Evolutionary conservation across 2,113 vertebrate species (phyloP).

Genomic region (Chascanopsetta lugubris): DNA sequence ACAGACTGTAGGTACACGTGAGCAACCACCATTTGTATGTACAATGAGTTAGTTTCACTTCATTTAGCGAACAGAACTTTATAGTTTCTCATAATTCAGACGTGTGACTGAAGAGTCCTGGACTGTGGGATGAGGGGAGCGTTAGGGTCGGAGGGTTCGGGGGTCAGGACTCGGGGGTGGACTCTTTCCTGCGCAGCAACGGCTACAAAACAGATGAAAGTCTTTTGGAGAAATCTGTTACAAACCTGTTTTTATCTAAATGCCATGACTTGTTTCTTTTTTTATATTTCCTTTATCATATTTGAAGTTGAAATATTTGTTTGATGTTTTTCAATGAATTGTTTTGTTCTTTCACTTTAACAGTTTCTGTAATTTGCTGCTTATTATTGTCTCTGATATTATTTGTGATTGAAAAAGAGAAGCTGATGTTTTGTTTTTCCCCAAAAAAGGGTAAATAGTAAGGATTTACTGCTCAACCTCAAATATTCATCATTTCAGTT

Average conservation of each 20-base stretch:
- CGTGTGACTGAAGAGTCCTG: too few species aligned
- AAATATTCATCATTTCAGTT: too few species aligned
- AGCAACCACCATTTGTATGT: too few species aligned
- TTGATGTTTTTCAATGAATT: not conserved
- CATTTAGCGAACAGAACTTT: too few species aligned
- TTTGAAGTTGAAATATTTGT: not conserved
- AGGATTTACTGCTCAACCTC: not conserved
- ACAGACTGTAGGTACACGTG: too few species aligned
- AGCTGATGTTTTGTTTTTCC: too few species aligned
- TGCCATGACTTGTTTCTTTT: not conserved
- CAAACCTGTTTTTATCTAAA: not conserved
- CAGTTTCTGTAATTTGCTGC: not conserved
- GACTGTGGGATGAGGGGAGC: too few species aligned
- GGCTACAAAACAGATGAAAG: not conserved
- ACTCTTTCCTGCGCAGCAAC: too few species aligned
- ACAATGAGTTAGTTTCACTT: too few species aligned
- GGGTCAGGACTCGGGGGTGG: too few species aligned
- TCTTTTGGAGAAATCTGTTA: slow-evolving; percentile 6
- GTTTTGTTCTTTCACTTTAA: not conserved
- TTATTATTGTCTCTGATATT: not conserved
- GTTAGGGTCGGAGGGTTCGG: too few species aligned
- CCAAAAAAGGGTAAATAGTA: slow-evolving; percentile 10
- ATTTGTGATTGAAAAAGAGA: slow-evolving; percentile 3
- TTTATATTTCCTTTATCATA: not conserved
- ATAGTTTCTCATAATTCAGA: too few species aligned